phyloP scores from a whole-genome alignment of 2,888 invertebrate genomes.

The Dimorphilus gyrociliatus region DNA sequence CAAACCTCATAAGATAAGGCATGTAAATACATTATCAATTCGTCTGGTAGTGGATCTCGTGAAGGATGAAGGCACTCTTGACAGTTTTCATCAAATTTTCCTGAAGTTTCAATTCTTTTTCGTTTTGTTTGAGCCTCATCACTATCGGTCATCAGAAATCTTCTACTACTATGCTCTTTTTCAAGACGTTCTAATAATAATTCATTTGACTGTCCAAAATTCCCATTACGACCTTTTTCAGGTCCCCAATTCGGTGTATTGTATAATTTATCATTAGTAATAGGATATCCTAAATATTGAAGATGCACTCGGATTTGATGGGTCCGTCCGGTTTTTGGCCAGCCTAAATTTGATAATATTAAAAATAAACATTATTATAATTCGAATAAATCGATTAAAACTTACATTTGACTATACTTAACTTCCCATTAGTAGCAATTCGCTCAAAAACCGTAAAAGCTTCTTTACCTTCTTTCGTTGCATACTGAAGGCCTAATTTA shows the following conservation, averaged over 20 bases:
- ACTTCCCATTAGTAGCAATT: constrained; percentile 67
- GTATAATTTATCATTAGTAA: constrained; percentile 90
- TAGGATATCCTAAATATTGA: constrained; percentile 88
- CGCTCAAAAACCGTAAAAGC: constrained; percentile 78
- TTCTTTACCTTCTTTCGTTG: constrained; percentile 70
- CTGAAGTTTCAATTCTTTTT: constrained; percentile 3
- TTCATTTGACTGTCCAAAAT: constrained; percentile 69
- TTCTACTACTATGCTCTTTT: neutral
- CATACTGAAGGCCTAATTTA: constrained; percentile 67
- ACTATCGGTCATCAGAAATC: neutral
- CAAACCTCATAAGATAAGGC: constrained; percentile 45
- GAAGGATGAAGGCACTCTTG: constrained; percentile 81
- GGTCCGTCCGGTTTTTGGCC: constrained; percentile 85
- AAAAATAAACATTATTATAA: neutral
- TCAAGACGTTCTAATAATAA: constrained; percentile 17
- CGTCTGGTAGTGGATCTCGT: constrained; percentile 73
- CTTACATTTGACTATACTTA: constrained; percentile 80
- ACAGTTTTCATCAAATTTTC: constrained; percentile 59
- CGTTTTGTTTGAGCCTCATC: constrained; percentile 1
- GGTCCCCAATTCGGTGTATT: constrained; percentile 91
- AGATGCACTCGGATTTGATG: constrained; percentile 97
- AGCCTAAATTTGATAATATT: constrained; percentile 15
- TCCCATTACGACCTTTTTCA: constrained; percentile 69
- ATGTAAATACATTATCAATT: constrained; percentile 87
- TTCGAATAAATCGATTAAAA: neutral